Base-by-base conservation (phyloP, 2,113 vertebrate genomes). In the Hepsetus odoe region DNA sequence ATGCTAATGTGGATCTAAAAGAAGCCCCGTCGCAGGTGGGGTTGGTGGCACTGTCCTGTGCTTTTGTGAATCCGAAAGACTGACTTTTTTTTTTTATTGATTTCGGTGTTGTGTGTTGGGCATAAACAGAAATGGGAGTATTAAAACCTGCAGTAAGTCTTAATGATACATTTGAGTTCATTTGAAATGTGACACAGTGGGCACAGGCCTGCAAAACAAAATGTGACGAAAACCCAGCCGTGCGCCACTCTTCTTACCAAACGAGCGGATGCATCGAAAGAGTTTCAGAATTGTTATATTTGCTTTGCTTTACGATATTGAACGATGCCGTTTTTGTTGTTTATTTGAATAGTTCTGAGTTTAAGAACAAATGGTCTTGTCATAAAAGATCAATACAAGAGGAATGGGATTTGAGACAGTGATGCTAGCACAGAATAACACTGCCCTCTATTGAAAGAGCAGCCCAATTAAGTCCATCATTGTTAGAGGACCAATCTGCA, bases 371-470 rank as follows among this genome's bases (percentile, higher is more conserved):
- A 51, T 55, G 51, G 51, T 5, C n/a, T 65, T 20, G 7, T 65
- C 20, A 38, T 38, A 65, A 65, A 38, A n/a, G 38, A 51, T 61
- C 11, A 72, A 38, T 30, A 56, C 33, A 49, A 67, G n/a, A 22
- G 58, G 49, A 70, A 59, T 30, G 30, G 30, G 62, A 28, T 35
- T 51, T 4, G 42, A 18, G 42, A 53, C 35, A 38, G n/a, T 18
- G 56, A 67, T 22, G 64, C 35, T 65, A 74, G 64, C 13, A 49
- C 58, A 77, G 74, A 59, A 26, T 59, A 69, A 85, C 74, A 85
- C 80, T 82, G 83, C 83, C 83, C 80, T 73, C 80, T 85, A 70
- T 72, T 82, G 83, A 77, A 62, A 53, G 28, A 70, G 77, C 72
- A 42, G 53, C 30, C 58, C 46, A 40, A n/a, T 73, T 7, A 66